phyloP scores from a whole-genome alignment of 1,140 invertebrate genomes.

The Drosophila bifasciata region DNA sequence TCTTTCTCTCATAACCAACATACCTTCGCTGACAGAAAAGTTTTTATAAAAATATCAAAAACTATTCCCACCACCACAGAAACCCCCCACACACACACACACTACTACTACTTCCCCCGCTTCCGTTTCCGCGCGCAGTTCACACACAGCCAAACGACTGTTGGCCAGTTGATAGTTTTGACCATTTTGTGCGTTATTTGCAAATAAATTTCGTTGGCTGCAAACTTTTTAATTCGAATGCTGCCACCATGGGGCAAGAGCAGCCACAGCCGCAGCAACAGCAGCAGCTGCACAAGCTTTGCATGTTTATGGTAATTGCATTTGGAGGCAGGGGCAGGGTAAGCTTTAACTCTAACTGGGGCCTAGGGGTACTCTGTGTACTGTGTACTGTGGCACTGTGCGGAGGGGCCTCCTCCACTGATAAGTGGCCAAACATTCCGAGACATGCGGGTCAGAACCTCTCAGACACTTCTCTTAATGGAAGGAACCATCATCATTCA shows the following conservation, averaged over 20 bases:
- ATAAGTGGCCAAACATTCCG: conserved; percentile 1
- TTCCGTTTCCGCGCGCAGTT: conserved; percentile 4
- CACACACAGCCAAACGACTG: background rate
- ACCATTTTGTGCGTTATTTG: conserved; percentile 56
- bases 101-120: conserved; percentile 1
- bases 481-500: too few species aligned
- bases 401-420: conserved; percentile 11
- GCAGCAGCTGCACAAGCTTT: conserved; percentile 59
- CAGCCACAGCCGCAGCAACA: conserved; percentile 1
- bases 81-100: conserved; percentile 6
- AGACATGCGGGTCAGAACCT: too few species aligned
- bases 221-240: conserved; percentile 68
- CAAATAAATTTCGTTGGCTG: conserved; percentile 43
- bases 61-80: background rate
- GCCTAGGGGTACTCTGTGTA: too few species aligned
- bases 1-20: background rate
- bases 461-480: too few species aligned
- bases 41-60: background rate
- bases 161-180: conserved; percentile 49
- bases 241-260: too few species aligned
- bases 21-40: background rate
- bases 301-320: conserved; percentile 75
- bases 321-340: conserved; percentile 24
- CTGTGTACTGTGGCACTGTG: background rate
- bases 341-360: background rate